Evolutionary conservation across 2,113 vertebrate species (phyloP).

Genomic region (Nothocercus julius): DNA sequence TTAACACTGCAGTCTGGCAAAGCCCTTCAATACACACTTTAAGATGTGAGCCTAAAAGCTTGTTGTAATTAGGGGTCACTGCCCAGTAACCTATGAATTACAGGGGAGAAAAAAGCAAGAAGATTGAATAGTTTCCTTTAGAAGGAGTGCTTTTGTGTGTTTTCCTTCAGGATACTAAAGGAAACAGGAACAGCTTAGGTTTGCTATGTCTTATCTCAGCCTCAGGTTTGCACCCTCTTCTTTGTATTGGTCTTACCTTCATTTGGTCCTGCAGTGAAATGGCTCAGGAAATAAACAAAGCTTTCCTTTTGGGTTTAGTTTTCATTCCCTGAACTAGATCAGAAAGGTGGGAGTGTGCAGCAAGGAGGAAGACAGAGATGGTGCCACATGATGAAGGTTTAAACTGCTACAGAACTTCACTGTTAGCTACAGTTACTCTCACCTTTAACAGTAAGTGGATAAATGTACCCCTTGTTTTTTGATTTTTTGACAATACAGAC

Average conservation of each 20-base stretch:
- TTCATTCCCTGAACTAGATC: neutral
- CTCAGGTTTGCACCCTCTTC: neutral
- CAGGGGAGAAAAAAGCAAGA: neutral
- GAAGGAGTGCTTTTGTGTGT: neutral
- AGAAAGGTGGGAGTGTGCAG: neutral
- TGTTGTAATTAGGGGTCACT: neutral
- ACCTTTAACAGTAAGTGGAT: neutral
- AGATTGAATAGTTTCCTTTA: neutral
- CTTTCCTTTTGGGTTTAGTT: neutral
- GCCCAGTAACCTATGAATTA: neutral
- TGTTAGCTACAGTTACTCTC: neutral
- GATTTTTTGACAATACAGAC: neutral
- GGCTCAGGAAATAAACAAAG: neutral
- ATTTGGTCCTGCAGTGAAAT: neutral
- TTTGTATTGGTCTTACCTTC: neutral
- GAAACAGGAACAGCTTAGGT: neutral
- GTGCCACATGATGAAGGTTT: neutral
- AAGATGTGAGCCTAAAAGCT: neutral
- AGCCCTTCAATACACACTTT: neutral
- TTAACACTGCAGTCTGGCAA: neutral
- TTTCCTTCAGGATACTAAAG: neutral
- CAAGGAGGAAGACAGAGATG: neutral
- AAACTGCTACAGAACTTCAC: neutral
- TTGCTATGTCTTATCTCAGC: accelerated
- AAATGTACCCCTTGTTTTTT: neutral